These are phyloP conservation scores for Cephonodes hylas DNA, from an alignment of 2,888 invertebrate species.

Conservation along the genomic window DNA sequence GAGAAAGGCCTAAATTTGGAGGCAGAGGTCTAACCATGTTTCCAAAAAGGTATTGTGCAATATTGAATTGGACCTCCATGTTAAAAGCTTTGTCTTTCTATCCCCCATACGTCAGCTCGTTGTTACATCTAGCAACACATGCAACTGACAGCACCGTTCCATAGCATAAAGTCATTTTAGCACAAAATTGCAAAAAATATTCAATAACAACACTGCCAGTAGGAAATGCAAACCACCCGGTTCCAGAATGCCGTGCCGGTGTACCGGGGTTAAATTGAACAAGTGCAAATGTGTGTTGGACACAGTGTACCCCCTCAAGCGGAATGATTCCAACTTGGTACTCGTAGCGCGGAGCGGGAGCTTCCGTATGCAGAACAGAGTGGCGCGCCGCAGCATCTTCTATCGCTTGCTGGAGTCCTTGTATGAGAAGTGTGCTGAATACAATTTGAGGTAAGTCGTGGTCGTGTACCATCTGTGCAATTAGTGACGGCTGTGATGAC, in stretches of 20 bases:
- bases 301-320: conserved; percentile 3
- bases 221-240: conserved; percentile 9
- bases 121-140: too few relatives aligned
- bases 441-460: conserved; percentile 45
- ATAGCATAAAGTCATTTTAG: too few relatives aligned
- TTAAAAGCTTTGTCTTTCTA: too few relatives aligned
- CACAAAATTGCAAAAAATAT: neutral
- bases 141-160: too few relatives aligned
- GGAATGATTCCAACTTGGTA: conserved; percentile 14
- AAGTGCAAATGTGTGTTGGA: conserved; percentile 29
- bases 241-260: conserved; percentile 26
- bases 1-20: too few relatives aligned
- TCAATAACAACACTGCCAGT: neutral
- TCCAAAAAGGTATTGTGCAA: too few relatives aligned
- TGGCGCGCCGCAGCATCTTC: conserved; percentile 15
- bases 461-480: too few relatives aligned
- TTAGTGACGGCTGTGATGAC: too few relatives aligned
- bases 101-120: too few relatives aligned
- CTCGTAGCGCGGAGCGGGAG: conserved; percentile 17
- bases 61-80: too few relatives aligned
- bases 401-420: conserved; percentile 24
- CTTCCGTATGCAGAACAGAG: neutral
- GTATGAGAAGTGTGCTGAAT: conserved; percentile 47
- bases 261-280: conserved; percentile 23
- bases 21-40: too few relatives aligned